A percentile compares a stretch with the other conserved stretches of the same genome.
phyloP scores from a whole-genome alignment of 2,797 vertebrate genomes.

The Darevskia mixta region DNA sequence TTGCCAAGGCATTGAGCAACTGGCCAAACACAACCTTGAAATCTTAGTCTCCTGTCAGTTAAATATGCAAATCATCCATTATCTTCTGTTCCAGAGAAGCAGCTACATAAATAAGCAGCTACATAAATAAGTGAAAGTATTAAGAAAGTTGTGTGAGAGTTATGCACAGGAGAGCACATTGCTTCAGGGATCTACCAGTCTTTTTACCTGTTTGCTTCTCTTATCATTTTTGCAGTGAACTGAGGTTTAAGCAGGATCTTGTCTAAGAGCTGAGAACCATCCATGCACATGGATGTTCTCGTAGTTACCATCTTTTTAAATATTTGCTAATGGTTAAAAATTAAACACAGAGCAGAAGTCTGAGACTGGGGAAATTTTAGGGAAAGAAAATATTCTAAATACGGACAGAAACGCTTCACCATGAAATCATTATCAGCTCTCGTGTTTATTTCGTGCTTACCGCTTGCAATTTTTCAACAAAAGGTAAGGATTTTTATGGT shows the following conservation, averaged over 20 bases:
- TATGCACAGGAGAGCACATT: neutral
- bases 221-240: constrained; percentile 42
- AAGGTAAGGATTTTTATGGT: constrained; percentile 69
- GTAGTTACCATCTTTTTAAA: constrained; percentile 54
- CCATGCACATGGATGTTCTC: constrained; percentile 31
- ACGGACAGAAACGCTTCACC: constrained; percentile 49
- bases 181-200: neutral
- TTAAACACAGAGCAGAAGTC: constrained; percentile 73
- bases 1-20: neutral
- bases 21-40: neutral
- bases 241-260: constrained; percentile 29
- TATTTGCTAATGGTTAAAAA: constrained; percentile 82
- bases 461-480: constrained; percentile 55
- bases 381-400: constrained; percentile 22
- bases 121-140: accelerated
- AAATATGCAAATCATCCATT: neutral
- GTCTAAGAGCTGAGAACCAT: constrained; percentile 55
- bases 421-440: constrained; percentile 68
- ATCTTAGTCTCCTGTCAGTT: accelerated
- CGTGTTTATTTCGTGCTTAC: constrained; percentile 60
- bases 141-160: neutral
- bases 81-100: neutral
- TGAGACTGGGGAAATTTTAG: constrained; percentile 32
- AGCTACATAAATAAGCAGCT: neutral
- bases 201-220: constrained; percentile 22